Evolutionary conservation across 2,888 invertebrate genomes (phyloP), one percentile per base, ranked within the genome.

Genomic region (Catocala sponsa): DNA sequence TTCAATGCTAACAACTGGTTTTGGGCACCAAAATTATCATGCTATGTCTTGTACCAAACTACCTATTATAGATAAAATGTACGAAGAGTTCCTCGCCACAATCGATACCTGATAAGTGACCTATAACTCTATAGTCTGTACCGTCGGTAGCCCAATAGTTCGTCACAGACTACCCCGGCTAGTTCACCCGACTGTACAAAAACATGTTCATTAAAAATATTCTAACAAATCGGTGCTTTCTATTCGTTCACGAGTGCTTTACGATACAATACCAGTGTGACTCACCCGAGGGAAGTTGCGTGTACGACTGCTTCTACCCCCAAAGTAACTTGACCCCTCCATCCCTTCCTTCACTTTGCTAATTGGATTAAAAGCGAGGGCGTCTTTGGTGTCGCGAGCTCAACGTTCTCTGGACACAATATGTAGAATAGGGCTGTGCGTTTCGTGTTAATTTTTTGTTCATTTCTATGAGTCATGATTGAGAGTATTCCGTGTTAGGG

Each of bases 221-320:
- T 43, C 67, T 59, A 25, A 73, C 57, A 74, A 78, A 79, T 70
- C 74, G 67, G 68, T 72, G 65, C 68, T 76, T 71, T 78, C 64
- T 69, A 64, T 63, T 77, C 72, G 73, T 80, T 76, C 74, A 71
- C 67, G 51, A 66, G 59, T 55, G 53, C 57, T 70, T 72, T 68
- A 60, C 64, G 50, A 65, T 38, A 57, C 59, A 63, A 64, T 60
- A 54, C 48, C 60, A 65, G 62, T 55, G 74, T 89, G 89, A 89
- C 69, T 88, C 88, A 89, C 82, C 72, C 69, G 56, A 68, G 76
- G 80, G 74, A 74, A 76, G 75, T 89, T 83, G 89, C 89, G 89
- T 90, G 89, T 78, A 75, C 63, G 65, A 80, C 76, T 86, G 85
- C 84, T 76, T 63, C 64, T 59, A 15, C 54, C 42, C 50, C 87